These are phyloP conservation scores for Leptosomus discolor DNA, from an alignment of 2,113 vertebrate genomes.

Conservation along the genomic window DNA sequence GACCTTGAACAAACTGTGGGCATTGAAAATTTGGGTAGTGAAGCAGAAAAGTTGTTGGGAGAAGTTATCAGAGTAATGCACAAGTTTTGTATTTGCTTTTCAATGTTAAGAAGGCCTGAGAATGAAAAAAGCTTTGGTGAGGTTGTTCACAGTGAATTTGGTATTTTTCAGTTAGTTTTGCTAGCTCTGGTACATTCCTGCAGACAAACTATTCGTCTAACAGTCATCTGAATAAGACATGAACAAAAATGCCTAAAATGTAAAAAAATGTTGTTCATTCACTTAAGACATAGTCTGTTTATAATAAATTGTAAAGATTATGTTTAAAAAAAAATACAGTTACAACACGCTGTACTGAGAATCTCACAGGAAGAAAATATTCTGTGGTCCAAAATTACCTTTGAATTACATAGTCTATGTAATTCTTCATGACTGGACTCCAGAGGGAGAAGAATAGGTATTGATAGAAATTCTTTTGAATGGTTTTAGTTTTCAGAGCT, in stretches of 20 bases:
- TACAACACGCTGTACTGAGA: background rate
- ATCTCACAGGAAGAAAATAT: background rate
- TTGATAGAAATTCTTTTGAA: background rate
- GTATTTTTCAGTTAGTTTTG: background rate
- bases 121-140: background rate
- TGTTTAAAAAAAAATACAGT: background rate
- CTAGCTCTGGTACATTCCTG: background rate
- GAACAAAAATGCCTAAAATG: background rate
- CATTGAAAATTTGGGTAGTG: slow-evolving; percentile 64
- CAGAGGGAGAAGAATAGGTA: slow-evolving; percentile 1
- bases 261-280: background rate
- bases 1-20: slow-evolving; percentile 63
- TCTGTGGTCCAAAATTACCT: background rate
- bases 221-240: background rate
- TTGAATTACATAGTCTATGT: background rate
- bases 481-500: slow-evolving; percentile 7
- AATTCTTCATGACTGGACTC: background rate
- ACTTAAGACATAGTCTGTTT: background rate
- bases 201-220: background rate
- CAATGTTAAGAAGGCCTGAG: background rate
- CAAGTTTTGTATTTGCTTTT: slow-evolving; percentile 23
- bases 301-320: background rate
- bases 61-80: slow-evolving; percentile 37
- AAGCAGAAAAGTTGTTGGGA: slow-evolving; percentile 64
- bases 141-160: background rate